Conservation (phyloP, 2,888 invertebrate genomes). For the Morpho deidamia region DNA sequence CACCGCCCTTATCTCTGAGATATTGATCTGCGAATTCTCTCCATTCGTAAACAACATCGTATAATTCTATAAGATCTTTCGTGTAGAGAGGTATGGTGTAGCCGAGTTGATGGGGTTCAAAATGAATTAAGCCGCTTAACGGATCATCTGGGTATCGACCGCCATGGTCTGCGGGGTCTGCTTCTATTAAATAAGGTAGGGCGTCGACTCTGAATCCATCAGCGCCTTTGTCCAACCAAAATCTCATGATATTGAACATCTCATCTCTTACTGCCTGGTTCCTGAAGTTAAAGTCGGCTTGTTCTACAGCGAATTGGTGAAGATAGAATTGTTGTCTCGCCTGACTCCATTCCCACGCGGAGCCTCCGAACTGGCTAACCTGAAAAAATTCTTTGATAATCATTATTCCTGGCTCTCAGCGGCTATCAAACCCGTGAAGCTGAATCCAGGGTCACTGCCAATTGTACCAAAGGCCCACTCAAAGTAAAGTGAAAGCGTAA, state of each 20-base stretch:
- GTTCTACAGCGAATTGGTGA: slow-evolving; percentile 81
- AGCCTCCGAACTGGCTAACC: slow-evolving; percentile 79
- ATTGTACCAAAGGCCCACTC: too few relatives aligned
- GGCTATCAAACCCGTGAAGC: too few relatives aligned
- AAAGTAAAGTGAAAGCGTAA: too few relatives aligned
- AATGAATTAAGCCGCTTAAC: slow-evolving; percentile 50
- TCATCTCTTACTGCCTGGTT: slow-evolving; percentile 74
- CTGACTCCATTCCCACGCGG: slow-evolving; percentile 83
- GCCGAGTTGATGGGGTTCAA: slow-evolving; percentile 70
- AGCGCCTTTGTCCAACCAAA: slow-evolving; percentile 86
- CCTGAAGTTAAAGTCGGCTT: slow-evolving; percentile 85
- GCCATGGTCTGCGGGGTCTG: slow-evolving; percentile 55
- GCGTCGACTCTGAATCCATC: slow-evolving; percentile 88
- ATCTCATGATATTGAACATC: slow-evolving; percentile 79
- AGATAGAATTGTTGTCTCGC: slow-evolving; percentile 81
- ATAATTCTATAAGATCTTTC: slow-evolving; percentile 78
- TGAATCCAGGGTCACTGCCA: too few relatives aligned
- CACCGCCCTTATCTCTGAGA: slow-evolving; percentile 48
- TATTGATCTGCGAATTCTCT: slow-evolving; percentile 74
- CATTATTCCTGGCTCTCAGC: not conserved
- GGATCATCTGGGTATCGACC: slow-evolving; percentile 73
- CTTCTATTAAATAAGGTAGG: slow-evolving; percentile 77
- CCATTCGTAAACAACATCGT: slow-evolving; percentile 78
- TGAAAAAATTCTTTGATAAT: slow-evolving; percentile 24
- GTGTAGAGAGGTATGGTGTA: slow-evolving; percentile 81